phyloP scores from a whole-genome alignment of 2,113 vertebrate species.

The Campylomormyrus numenius region DNA sequence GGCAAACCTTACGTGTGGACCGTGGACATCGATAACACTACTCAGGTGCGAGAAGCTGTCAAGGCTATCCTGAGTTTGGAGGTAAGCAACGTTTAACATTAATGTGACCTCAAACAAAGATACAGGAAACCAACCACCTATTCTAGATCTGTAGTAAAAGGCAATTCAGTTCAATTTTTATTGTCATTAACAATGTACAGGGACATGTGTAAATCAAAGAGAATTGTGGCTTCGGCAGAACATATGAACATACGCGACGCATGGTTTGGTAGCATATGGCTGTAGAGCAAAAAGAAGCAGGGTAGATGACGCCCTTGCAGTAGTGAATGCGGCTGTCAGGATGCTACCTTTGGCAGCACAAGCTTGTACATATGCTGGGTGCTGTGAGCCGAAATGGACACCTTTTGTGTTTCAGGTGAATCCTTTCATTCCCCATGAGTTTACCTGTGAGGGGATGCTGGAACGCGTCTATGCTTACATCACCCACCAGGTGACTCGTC shows the following conservation, averaged over 20 bases:
- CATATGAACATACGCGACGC: too few species aligned
- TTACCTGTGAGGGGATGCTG: conserved; percentile 57
- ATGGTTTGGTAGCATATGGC: too few species aligned
- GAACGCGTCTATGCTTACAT: conserved; percentile 52
- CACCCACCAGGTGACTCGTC: conserved; percentile 50
- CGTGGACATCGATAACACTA: conserved; percentile 49
- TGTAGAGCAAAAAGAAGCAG: too few species aligned
- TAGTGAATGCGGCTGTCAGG: not conserved
- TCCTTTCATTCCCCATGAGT: conserved; percentile 54
- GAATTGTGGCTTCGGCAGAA: too few species aligned
- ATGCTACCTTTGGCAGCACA: not conserved
- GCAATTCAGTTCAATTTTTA: too few species aligned
- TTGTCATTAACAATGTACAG: too few species aligned
- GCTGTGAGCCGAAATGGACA: not conserved
- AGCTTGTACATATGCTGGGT: not conserved
- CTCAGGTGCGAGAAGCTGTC: conserved; percentile 44
- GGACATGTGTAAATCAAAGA: too few species aligned
- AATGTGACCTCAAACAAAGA: not conserved
- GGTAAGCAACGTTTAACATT: conserved; percentile 28
- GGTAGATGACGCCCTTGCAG: not conserved
- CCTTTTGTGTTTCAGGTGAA: conserved; percentile 44
- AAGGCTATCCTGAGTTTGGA: conserved; percentile 44
- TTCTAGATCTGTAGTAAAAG: not conserved
- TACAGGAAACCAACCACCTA: not conserved
- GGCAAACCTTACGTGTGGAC: conserved; percentile 59